Evolutionary conservation across 2,888 invertebrate genomes (phyloP).

Genomic region (Malacosoma neustria): DNA sequence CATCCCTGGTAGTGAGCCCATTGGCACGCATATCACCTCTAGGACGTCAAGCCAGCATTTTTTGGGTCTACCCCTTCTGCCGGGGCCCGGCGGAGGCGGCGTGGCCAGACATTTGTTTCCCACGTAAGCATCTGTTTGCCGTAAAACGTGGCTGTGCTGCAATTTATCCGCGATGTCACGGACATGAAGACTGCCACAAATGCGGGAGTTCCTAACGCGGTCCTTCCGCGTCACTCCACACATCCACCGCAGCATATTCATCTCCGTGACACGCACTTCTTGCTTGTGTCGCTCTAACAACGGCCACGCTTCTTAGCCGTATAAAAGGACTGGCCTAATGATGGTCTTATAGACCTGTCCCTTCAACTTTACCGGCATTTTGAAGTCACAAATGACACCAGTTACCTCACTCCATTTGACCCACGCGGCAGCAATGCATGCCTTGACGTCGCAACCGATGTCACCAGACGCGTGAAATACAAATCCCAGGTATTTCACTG

Average conservation of each 20-base stretch:
- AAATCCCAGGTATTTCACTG: no score
- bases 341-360: no score
- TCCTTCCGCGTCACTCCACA: no score
- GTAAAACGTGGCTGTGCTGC: not conserved
- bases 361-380: no score
- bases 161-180: not conserved
- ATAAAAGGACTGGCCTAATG: not conserved
- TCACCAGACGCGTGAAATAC: no score
- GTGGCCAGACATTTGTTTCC: not conserved
- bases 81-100: not conserved
- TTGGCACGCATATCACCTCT: not conserved
- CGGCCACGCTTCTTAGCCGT: not conserved
- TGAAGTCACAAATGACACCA: no score
- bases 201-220: not conserved
- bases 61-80: not conserved
- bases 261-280: not conserved
- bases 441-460: no score
- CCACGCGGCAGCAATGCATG: no score
- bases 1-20: no score
- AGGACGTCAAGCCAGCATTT: not conserved
- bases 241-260: not conserved
- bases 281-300: not conserved
- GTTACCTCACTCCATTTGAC: no score
- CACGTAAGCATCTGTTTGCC: not conserved
- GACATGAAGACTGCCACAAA: not conserved